These are phyloP conservation scores for Gavialis gangeticus DNA, from an alignment of 2,113 vertebrate species.

Conservation along the genomic window DNA sequence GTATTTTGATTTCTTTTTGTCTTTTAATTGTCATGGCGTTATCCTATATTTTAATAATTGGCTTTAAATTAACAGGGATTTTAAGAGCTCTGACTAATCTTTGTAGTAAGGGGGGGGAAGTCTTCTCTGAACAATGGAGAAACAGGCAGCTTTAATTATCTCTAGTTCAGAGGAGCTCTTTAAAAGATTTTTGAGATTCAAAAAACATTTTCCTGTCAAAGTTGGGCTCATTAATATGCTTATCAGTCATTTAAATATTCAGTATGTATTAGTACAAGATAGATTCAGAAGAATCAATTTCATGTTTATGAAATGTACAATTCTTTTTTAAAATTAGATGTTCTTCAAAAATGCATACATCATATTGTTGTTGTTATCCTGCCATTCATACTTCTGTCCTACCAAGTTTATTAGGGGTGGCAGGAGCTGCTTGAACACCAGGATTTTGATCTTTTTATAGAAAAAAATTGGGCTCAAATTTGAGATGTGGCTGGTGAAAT, in stretches of 20 bases:
- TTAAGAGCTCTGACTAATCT: slow-evolving; percentile 54
- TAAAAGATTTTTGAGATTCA: slow-evolving; percentile 29
- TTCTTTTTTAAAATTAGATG: background rate
- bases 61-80: slow-evolving; percentile 49
- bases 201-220: slow-evolving; percentile 18
- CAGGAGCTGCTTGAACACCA: accelerated
- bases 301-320: slow-evolving; percentile 1
- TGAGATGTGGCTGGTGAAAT: background rate
- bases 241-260: slow-evolving; percentile 36
- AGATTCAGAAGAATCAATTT: background rate
- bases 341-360: slow-evolving; percentile 4
- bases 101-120: slow-evolving; percentile 24
- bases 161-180: background rate
- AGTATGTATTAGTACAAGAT: slow-evolving; percentile 10
- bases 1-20: slow-evolving; percentile 54
- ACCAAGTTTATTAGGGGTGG: background rate
- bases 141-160: slow-evolving; percentile 47
- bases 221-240: background rate
- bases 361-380: background rate
- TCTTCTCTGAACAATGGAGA: slow-evolving; percentile 7
- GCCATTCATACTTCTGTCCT: background rate
- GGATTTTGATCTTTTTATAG: background rate
- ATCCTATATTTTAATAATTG: slow-evolving; percentile 30
- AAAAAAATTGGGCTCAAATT: background rate
- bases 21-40: slow-evolving; percentile 32